Evolutionary conservation across 2,797 vertebrate genomes (phyloP).

Genomic region (Peromyscus nudipes): DNA sequence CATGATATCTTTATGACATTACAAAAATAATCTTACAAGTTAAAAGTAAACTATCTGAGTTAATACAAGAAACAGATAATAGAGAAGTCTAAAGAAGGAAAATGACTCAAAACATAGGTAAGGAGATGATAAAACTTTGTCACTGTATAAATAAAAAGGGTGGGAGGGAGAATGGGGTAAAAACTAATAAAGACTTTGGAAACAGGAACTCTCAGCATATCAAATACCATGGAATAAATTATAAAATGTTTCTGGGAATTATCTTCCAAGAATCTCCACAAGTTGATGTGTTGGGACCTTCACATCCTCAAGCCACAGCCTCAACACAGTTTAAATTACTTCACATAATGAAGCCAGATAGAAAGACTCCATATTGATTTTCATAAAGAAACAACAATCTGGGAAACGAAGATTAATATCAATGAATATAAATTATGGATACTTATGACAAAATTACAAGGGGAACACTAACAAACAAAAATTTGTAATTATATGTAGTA

Average conservation of each 20-base stretch:
- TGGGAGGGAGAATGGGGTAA: background rate
- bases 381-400: background rate
- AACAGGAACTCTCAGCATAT: background rate
- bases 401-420: conserved; percentile 35
- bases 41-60: background rate
- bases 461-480: conserved; percentile 28
- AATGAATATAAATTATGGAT: background rate
- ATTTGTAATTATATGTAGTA: background rate
- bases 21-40: background rate
- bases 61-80: background rate
- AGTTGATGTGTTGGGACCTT: background rate
- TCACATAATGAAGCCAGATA: background rate
- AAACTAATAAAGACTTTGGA: background rate
- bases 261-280: background rate
- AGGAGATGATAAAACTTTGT: background rate
- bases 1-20: background rate
- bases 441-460: conserved; percentile 60
- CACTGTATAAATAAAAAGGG: background rate
- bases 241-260: background rate
- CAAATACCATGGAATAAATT: background rate
- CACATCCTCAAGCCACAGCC: conserved; percentile 4
- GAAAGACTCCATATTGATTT: conserved; percentile 52
- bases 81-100: background rate
- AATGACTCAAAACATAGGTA: background rate
- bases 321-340: conserved; percentile 1